A percentile compares a stretch with the other conserved stretches of the same genome.
Conservation (phyloP, 64 coral and sea anemone species). For the Pachyseris speciosa region DNA sequence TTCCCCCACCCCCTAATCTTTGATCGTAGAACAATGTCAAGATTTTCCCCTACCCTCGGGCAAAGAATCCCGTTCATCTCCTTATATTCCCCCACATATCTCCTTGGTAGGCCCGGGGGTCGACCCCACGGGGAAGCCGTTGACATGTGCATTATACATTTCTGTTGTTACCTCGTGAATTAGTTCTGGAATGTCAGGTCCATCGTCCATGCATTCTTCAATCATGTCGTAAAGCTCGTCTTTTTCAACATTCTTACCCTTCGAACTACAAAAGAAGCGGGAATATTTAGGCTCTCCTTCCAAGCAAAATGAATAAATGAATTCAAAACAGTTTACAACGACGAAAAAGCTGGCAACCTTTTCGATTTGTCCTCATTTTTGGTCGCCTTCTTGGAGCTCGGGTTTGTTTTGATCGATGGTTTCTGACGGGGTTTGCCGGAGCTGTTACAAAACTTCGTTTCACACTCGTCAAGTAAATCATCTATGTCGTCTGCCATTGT, state of each 20-base stretch:
- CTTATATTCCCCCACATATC: too few relatives aligned
- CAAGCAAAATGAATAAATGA: background rate
- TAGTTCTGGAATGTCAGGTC: constrained; percentile 6
- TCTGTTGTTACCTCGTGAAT: background rate
- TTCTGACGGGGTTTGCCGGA: constrained; percentile 33
- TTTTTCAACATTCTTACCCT: constrained; percentile 42
- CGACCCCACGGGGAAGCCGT: too few relatives aligned
- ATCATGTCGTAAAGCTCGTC: constrained; percentile 94
- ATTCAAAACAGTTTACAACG: background rate
- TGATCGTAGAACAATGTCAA: too few relatives aligned
- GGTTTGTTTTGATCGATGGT: constrained; percentile 27
- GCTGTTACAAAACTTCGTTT: constrained; percentile 80
- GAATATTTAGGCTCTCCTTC: background rate
- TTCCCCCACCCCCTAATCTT: too few relatives aligned
- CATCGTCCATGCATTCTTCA: constrained; percentile 87
- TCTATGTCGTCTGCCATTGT: constrained; percentile 96
- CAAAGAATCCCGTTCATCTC: too few relatives aligned
- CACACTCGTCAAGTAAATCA: constrained; percentile 94
- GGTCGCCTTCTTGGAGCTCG: constrained; percentile 1
- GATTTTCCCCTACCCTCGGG: too few relatives aligned
- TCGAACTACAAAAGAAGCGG: constrained; percentile 26
- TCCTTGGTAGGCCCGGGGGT: too few relatives aligned
- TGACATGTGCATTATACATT: too few relatives aligned
- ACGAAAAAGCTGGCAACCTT: constrained; percentile 17
- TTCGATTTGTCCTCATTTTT: background rate